A percentile compares a stretch with the other conserved stretches of the same genome.
phyloP scores from a whole-genome alignment of 2,888 invertebrate genomes.

The Zonitis immaculata region DNA sequence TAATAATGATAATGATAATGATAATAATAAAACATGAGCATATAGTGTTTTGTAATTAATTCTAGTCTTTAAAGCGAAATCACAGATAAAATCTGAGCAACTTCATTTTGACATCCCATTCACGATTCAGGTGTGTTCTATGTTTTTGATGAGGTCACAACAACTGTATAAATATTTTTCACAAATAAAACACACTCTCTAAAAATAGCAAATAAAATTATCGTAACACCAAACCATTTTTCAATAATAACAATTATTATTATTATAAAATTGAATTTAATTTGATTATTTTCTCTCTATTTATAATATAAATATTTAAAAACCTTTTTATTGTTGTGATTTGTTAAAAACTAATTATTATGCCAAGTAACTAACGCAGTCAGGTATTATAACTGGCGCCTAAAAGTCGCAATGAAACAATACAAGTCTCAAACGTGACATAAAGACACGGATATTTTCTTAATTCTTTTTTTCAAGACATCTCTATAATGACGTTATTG shows the following conservation, averaged over 20 bases:
- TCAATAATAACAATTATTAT: too few species aligned
- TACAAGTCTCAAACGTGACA: conserved; percentile 43
- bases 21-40: not conserved
- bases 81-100: not conserved
- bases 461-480: conserved; percentile 34
- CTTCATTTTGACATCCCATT: not conserved
- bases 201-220: not conserved
- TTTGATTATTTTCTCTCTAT: too few species aligned
- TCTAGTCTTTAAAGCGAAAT: not conserved
- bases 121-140: conserved; percentile 1
- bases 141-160: not conserved
- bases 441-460: conserved; percentile 34
- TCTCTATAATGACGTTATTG: conserved; percentile 26
- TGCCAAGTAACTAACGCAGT: conserved; percentile 43
- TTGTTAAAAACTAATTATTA: conserved; percentile 42
- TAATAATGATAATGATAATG: not conserved
- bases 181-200: not conserved
- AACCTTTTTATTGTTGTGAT: conserved; percentile 10
- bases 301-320: not conserved
- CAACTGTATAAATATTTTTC: not conserved
- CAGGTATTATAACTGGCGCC: conserved; percentile 46
- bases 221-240: not conserved
- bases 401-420: conserved; percentile 42
- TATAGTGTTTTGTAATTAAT: not conserved
- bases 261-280: too few species aligned